Base-by-base conservation (phyloP, 2,113 vertebrate genomes). In the Sylvilagus bachmani region DNA sequence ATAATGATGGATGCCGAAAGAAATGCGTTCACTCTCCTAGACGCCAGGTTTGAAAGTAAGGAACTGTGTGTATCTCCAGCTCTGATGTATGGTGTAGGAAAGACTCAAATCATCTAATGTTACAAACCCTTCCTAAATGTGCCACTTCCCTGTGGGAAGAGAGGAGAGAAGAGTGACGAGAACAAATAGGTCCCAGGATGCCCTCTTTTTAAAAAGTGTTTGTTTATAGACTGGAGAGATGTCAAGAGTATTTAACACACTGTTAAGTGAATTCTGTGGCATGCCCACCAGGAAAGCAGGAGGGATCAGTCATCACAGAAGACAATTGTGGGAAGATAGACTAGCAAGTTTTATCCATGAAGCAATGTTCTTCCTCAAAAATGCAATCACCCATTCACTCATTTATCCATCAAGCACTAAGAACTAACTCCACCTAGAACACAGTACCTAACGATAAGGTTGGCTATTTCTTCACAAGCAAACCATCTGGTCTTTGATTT, bases 201-300 rank as follows among this genome's bases (percentile, higher is more conserved):
- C 64, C 44, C 58, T 74, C 36, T 36, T 70, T 94, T 88, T 13
- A 24, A 81, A 83, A 89, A 62, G 49, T 25, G 38, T 49, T 86
- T 89, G 82, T 86, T 87, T 92, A 86, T 44, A 85, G 55, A 67
- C 2, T 31, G 51, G 55, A 93, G 87, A 92, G 75, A 44, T 78
- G 61, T n/a, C 31, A 17, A 83, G 86, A 81, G 61, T 25, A 62
- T 73, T 81, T 33, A 71, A 73, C 10, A 44, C 2, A 6, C 38
- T 61, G 19, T 44, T 24, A 79, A 10, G 51, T 70, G 51, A 96
- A 92, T 73, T 55, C 3, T 17, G 29, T 0, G 25, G 78, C 85
- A 96, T 36, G 64, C 27, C 70, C 27, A 16, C 38, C 19, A 67
- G 61, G 70, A 58, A 82, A 16, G 3, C 6, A 49, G 33, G 62